Base-by-base conservation (phyloP, 1,140 invertebrate genomes). In the Nasonia vitripennis region DNA sequence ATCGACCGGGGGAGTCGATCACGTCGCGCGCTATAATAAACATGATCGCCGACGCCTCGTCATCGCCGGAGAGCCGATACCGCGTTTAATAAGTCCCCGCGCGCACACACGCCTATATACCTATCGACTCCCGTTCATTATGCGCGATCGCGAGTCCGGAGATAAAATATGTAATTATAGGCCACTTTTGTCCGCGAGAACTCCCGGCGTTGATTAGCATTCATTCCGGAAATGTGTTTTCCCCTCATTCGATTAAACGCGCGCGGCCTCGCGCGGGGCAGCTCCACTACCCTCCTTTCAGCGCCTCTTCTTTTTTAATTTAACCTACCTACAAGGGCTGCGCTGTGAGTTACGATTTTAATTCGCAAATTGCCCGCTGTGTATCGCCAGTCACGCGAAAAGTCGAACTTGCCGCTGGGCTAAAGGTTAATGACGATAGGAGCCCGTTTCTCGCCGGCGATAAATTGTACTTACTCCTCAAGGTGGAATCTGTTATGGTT, bases 401-500 rank as follows among this genome's bases (percentile, higher is more conserved):
- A 27, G 55, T 62, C 55, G 17, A 62, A n/a, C 55, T 62, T n/a
- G 55, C 55, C 55, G 51, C 34, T 4, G 55, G 55, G 55, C 17
- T 20, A n/a, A 62, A 71, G 27, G 68, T 71, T 34, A 41, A 45
- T 20, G 5, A 20, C 3, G 34, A 37, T 37, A 37, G 4, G 73
- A 74, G 17, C 73, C 37, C 31, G 20, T 20, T 7, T 7, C 17
- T 20, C 55, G 27, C 5, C 34, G 17, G 0, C 68, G 41, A 81
- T 73, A 81, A 70, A 23, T 70, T 48, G 31, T 71, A 81, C 37
- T 71, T 34, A 9, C 9, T 9, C 11, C 31, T 73, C 79, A 81
- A 81, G 79, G 67, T 71, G 79, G 41, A 73, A 81, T 82, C 45
- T 14, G 45, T 74, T 34, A 51, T 62, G 20, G 27, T 27, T 27